Conservation (phyloP, 2,888 invertebrate species). For the Ormyrus thymus region DNA sequence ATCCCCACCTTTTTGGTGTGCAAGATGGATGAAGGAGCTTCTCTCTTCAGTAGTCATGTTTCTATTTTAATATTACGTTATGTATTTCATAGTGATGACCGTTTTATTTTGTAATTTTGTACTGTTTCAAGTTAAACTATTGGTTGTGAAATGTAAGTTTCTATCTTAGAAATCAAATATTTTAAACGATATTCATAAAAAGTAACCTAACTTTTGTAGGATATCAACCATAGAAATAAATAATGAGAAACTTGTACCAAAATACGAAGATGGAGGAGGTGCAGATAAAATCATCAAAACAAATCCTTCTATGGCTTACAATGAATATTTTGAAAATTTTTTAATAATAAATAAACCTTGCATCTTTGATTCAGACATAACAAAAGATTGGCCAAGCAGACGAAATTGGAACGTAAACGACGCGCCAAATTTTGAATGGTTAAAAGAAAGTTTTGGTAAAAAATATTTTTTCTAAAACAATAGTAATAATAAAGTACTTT, state of each 20-base stretch:
- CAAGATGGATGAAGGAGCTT: constrained; percentile 43
- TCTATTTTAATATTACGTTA: constrained; percentile 33
- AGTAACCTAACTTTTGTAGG: constrained; percentile 51
- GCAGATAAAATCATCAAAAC: constrained; percentile 48
- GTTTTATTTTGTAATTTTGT: constrained; percentile 46
- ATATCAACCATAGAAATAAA: constrained; percentile 53
- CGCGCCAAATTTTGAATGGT: constrained; percentile 80
- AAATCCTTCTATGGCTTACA: constrained; percentile 62
- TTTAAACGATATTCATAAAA: neutral
- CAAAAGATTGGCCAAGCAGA: constrained; percentile 81
- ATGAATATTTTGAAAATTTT: constrained; percentile 69
- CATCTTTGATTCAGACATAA: constrained; percentile 79
- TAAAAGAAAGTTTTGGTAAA: constrained; percentile 58
- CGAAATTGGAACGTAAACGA: constrained; percentile 78
- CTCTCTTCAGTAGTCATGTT: constrained; percentile 18
- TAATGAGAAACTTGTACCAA: constrained; percentile 46
- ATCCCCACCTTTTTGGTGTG: constrained; percentile 18
- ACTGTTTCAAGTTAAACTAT: constrained; percentile 28
- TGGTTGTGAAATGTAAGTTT: constrained; percentile 52
- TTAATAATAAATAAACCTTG: constrained; percentile 80
- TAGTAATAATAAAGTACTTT: neutral
- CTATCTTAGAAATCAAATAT: neutral
- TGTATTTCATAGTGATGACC: constrained; percentile 22
- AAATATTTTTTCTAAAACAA: constrained; percentile 33
- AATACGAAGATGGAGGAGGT: constrained; percentile 33